A percentile compares a stretch with the other conserved stretches of the same genome.
These are phyloP conservation scores for Drosophila bocki DNA, from an alignment of 1,140 invertebrate genomes.

Conservation along the genomic window DNA sequence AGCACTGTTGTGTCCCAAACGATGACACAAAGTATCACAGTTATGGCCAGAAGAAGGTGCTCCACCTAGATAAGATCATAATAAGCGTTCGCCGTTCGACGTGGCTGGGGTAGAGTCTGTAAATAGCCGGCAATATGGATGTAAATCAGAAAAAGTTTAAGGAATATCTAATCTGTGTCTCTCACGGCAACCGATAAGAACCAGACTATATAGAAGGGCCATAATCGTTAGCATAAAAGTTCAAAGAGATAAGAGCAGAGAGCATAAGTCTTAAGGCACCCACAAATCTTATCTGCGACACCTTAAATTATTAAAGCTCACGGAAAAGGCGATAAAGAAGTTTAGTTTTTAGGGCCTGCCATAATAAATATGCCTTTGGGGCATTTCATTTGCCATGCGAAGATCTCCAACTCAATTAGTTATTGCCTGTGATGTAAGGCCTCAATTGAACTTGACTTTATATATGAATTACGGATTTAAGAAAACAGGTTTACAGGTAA, in stretches of 20 bases:
- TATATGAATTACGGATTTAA: slow-evolving; percentile 14
- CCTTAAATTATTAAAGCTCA: slow-evolving; percentile 6
- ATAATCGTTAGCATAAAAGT: slow-evolving; percentile 51
- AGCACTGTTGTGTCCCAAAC: slow-evolving; percentile 4
- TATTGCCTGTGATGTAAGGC: slow-evolving; percentile 31
- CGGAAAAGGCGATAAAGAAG: slow-evolving; percentile 23
- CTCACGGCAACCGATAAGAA: slow-evolving; percentile 37
- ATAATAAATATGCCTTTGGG: slow-evolving; percentile 41
- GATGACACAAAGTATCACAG: slow-evolving; percentile 60
- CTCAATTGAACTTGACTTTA: slow-evolving; percentile 32
- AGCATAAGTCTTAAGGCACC: slow-evolving; percentile 21
- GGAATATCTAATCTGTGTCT: slow-evolving; percentile 38
- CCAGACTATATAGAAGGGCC: slow-evolving; percentile 14
- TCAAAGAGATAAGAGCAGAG: slow-evolving; percentile 3
- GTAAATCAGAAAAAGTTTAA: slow-evolving; percentile 40
- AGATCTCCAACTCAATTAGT: slow-evolving; percentile 27
- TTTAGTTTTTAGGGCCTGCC: slow-evolving; percentile 29
- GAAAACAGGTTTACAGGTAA: slow-evolving; percentile 24
- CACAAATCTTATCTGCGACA: slow-evolving; percentile 10
- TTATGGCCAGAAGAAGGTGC: slow-evolving; percentile 35
- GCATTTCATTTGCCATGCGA: not conserved
- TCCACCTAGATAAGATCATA: slow-evolving; percentile 48
- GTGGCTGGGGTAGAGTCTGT: slow-evolving; percentile 22
- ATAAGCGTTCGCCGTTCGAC: slow-evolving; percentile 25
- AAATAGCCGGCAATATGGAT: slow-evolving; percentile 30